Percentiles rank a stretch among this genome's conserved stretches.
Evolutionary conservation across 1,140 invertebrate species (phyloP).

Genomic region (Cydia splendana): DNA sequence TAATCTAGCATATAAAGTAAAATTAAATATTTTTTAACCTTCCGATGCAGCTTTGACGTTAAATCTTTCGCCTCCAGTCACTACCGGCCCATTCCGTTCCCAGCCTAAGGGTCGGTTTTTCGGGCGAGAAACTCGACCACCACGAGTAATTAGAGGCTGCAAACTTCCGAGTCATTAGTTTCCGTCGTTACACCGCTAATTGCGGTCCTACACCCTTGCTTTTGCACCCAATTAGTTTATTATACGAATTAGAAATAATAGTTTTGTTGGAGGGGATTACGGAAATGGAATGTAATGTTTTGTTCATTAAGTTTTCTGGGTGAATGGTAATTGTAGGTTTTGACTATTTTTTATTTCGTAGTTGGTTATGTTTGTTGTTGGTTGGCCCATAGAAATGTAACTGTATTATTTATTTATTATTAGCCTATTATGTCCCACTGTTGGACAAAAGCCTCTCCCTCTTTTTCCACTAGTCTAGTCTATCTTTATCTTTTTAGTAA

Average conservation of each 20-base stretch:
- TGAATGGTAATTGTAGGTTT: not conserved
- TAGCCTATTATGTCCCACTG: not conserved
- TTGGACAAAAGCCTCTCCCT: too few species aligned
- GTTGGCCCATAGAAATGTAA: not conserved
- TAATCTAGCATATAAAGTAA: too few species aligned
- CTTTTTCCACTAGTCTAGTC: too few species aligned
- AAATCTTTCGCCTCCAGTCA: not conserved
- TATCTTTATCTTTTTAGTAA: too few species aligned
- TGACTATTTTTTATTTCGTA: not conserved
- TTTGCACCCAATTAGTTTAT: slow-evolving; percentile 54
- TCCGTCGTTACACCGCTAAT: slow-evolving; percentile 57
- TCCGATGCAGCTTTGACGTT: not conserved
- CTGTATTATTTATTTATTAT: not conserved
- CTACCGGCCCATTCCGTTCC: not conserved
- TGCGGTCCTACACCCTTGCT: slow-evolving; percentile 47
- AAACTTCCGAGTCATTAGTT: slow-evolving; percentile 56
- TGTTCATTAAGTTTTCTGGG: not conserved
- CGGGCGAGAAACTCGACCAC: slow-evolving; percentile 19
- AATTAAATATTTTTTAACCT: not conserved
- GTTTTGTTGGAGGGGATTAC: slow-evolving; percentile 1
- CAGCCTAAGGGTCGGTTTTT: not conserved
- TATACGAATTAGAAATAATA: slow-evolving; percentile 32
- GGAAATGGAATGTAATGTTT: slow-evolving; percentile 1
- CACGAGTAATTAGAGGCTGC: slow-evolving; percentile 43
- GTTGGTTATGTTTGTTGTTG: not conserved